These are phyloP conservation scores for Acrocephalus arundinaceus DNA, from an alignment of 2,113 vertebrate genomes.

Conservation along the genomic window DNA sequence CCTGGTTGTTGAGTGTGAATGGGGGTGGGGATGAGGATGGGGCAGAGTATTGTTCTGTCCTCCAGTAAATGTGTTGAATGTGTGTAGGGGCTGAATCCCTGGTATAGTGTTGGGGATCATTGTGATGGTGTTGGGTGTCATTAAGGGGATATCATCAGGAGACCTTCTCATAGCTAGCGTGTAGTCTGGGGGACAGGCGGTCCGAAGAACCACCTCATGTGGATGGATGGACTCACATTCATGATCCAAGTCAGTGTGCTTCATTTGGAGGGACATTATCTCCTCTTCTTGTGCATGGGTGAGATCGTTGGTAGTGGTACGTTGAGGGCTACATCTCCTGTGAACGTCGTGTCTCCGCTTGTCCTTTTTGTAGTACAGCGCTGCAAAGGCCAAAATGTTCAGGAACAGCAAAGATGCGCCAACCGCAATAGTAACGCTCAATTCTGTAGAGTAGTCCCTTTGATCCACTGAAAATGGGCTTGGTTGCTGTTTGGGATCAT, in stretches of 20 bases:
- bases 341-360: constrained; percentile 95
- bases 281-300: constrained; percentile 98
- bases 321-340: constrained; percentile 93
- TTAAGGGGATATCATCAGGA: constrained; percentile 97
- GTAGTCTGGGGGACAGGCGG: constrained; percentile 98
- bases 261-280: constrained; percentile 99
- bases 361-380: constrained; percentile 98
- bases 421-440: constrained; percentile 96
- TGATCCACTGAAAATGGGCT: constrained; percentile 93
- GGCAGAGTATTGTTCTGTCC: constrained; percentile 98
- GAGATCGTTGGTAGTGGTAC: constrained; percentile 90
- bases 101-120: constrained; percentile 99
- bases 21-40: constrained; percentile 90
- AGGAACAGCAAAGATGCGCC: constrained; percentile 96
- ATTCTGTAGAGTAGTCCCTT: constrained; percentile 96
- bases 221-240: constrained; percentile 96
- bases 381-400: constrained; percentile 97
- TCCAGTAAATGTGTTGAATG: constrained; percentile 93
- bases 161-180: constrained; percentile 98
- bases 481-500: constrained; percentile 89
- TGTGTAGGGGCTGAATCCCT: constrained; percentile 92
- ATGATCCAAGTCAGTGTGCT: constrained; percentile 96
- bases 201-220: constrained; percentile 95
- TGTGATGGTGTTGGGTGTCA: constrained; percentile 98
- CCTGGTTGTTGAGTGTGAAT: constrained; percentile 99